Conservation (phyloP, 2,797 vertebrate genomes). For the Sebastes aleutianus region DNA sequence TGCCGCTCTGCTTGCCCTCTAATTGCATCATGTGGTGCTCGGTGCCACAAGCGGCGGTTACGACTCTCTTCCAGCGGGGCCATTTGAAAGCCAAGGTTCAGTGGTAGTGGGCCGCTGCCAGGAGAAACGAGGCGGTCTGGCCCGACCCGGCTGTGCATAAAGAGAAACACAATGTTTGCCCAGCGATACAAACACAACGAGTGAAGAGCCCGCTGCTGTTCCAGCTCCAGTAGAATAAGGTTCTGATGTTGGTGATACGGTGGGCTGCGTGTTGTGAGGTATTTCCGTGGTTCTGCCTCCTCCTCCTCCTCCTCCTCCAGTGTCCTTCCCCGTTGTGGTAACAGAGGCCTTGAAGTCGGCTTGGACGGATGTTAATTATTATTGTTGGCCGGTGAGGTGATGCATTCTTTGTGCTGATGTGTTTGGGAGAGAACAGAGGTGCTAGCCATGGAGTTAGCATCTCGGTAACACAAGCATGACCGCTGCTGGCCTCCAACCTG, state of each 20-base stretch:
- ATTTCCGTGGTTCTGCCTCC: neutral
- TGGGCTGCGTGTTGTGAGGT: neutral
- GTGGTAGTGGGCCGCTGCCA: constrained; percentile 37
- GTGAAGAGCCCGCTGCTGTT: neutral
- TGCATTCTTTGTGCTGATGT: constrained; percentile 61
- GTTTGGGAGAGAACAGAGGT: constrained; percentile 70
- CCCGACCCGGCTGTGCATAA: constrained; percentile 29
- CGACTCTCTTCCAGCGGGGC: constrained; percentile 14
- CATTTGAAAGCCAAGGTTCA: constrained; percentile 51
- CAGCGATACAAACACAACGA: constrained; percentile 25
- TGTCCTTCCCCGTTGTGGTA: neutral
- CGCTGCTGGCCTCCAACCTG: constrained; percentile 40
- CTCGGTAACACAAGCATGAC: constrained; percentile 49
- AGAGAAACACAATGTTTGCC: constrained; percentile 63
- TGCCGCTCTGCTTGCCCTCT: constrained; percentile 49
- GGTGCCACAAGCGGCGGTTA: constrained; percentile 50
- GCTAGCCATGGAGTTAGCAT: constrained; percentile 61
- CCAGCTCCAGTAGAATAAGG: neutral
- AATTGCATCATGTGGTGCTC: constrained; percentile 49
- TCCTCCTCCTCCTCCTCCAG: neutral
- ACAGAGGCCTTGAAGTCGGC: constrained; percentile 3
- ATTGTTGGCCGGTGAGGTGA: constrained; percentile 65
- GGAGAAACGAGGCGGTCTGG: constrained; percentile 45
- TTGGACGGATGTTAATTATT: constrained; percentile 31
- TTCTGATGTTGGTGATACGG: constrained; percentile 19